Conservation (phyloP, 2,797 vertebrate genomes). For the Sitta carolinensis region DNA sequence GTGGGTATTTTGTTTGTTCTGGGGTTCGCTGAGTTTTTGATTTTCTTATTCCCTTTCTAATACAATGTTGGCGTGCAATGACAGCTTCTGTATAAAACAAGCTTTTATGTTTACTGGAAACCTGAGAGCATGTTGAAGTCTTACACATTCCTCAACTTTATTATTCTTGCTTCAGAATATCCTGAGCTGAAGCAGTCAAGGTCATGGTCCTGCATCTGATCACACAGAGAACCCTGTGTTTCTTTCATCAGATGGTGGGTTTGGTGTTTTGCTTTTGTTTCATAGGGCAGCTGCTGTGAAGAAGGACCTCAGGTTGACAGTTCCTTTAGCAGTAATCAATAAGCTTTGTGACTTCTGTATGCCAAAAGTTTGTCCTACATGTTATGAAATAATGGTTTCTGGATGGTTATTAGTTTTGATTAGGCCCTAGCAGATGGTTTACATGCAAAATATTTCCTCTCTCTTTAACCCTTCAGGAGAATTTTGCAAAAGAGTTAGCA, state of each 20-base stretch:
- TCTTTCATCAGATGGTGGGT: not conserved
- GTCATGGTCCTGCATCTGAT: not conserved
- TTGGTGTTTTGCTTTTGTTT: not conserved
- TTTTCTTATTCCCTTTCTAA: not conserved
- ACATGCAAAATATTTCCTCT: not conserved
- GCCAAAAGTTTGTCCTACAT: not conserved
- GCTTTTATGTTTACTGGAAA: not conserved
- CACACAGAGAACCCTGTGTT: not conserved
- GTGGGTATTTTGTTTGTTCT: not conserved
- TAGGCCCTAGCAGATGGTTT: not conserved
- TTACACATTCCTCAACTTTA: not conserved
- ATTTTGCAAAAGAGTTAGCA: not conserved
- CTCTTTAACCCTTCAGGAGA: not conserved
- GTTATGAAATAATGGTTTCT: not conserved
- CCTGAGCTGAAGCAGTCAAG: not conserved
- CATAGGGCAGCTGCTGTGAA: not conserved
- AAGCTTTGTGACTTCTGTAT: not conserved
- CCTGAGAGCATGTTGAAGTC: not conserved
- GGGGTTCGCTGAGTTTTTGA: not conserved
- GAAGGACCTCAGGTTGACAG: not conserved
- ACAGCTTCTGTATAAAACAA: not conserved
- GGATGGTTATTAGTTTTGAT: not conserved
- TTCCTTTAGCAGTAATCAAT: not conserved
- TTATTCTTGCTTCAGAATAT: not conserved
- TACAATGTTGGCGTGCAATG: not conserved